Base-by-base conservation (phyloP, 2,797 vertebrate genomes). In the Rhinophrynus dorsalis region DNA sequence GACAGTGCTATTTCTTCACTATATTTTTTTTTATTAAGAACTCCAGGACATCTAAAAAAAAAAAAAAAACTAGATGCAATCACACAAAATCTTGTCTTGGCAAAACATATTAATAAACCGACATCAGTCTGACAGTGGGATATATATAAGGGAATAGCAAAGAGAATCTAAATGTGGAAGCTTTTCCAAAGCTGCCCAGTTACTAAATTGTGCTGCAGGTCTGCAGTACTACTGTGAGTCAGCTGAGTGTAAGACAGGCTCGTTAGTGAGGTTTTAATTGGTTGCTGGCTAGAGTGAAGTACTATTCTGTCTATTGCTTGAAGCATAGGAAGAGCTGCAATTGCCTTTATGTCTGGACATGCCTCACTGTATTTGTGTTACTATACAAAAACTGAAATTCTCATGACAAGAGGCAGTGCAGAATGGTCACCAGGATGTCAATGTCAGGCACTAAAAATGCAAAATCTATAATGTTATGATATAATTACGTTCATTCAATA, bases 221-320 rank as follows among this genome's bases (percentile, higher is more conserved):
- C n/a, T 48, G 10, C 10, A 45, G 24, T 55, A 38, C 50, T 20
- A 52, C 26, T 27, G 21, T 44, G 51, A 30, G 30, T 20, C 2
- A 3, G 26, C 12, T 38, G 44, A 11, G 27, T 26, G 24, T n/a
- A 18, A 61, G 35, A 29, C 57, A 20, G 2, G 38, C 57, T 55
- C 40, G 57, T 69, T 69, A 69, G 67, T 37, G 30, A 17, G 6
- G 12, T 15, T 47, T 51, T 68, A 52, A 68, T 68, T 60, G 66
- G 37, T 26, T 68, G 26, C n/a, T 50, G 58, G 56, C 56, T 61
- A 26, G 17, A 71, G 33, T 56, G 21, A 48, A 33, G 8, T 5
- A 37, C 23, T 29, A n/a, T 50, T 40, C 26, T 15, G 32, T 60
- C 58, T 29, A 29, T 62, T 35, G 67, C 67, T 69, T 32, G 20